phyloP scores from a whole-genome alignment of 2,113 vertebrate species.

The Manacus vitellinus region DNA sequence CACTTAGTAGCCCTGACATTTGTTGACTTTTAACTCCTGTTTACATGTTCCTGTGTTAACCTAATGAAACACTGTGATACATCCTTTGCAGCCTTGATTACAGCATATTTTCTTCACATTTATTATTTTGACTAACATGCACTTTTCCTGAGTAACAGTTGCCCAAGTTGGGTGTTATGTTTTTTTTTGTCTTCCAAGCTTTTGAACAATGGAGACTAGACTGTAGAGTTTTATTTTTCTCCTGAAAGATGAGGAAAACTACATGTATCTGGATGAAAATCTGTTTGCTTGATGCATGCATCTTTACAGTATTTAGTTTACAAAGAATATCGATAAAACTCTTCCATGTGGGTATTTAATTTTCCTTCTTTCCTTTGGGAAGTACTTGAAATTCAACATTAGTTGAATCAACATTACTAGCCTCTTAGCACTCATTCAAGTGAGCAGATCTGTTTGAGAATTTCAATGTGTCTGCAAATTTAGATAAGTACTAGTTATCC shows the following conservation, averaged over 20 bases:
- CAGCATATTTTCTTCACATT: not conserved
- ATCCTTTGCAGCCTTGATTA: not conserved
- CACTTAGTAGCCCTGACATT: not conserved
- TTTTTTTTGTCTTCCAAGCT: not conserved
- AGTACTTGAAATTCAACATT: not conserved
- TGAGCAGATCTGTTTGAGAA: not conserved
- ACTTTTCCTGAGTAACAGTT: not conserved
- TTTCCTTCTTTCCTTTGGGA: not conserved
- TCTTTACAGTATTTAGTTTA: not conserved
- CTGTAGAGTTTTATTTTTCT: not conserved
- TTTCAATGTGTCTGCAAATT: not conserved
- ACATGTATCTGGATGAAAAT: accelerated
- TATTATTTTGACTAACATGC: not conserved
- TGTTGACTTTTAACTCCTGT: not conserved
- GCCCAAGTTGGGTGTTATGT: not conserved
- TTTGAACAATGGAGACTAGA: not conserved
- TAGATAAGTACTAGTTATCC: not conserved
- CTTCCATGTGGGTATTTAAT: not conserved
- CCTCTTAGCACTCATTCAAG: not conserved
- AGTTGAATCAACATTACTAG: not conserved
- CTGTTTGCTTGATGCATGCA: not conserved
- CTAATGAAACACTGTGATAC: not conserved
- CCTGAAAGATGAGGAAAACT: not conserved
- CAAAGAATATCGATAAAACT: not conserved
- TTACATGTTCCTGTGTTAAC: not conserved